These are phyloP conservation scores for Synanthedon andrenaeformis DNA, from an alignment of 2,888 invertebrate genomes.

Conservation along the genomic window DNA sequence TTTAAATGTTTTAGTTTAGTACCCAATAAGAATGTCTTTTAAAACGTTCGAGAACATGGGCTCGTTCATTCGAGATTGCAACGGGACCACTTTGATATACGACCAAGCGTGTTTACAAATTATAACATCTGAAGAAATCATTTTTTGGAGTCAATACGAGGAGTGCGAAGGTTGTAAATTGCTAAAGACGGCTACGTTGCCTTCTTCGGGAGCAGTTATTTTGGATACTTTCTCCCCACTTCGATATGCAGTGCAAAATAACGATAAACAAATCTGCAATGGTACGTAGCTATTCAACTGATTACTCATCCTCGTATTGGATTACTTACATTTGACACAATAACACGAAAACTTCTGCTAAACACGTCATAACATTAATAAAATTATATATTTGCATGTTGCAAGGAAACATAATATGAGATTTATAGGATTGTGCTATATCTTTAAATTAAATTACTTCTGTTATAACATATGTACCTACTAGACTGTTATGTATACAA, in stretches of 20 bases:
- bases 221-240: conserved; percentile 45
- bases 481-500: no score
- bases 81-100: conserved; percentile 32
- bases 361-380: no score
- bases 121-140: conserved; percentile 29
- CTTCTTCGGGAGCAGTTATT: conserved; percentile 24
- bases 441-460: no score
- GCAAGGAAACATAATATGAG: no score
- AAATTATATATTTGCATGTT: no score
- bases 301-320: conserved; percentile 1
- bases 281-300: conserved; percentile 23
- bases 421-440: no score
- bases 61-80: conserved; percentile 41
- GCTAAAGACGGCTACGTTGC: conserved; percentile 24
- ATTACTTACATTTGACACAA: neutral
- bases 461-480: no score
- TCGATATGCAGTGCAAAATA: conserved; percentile 33
- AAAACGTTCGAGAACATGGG: conserved; percentile 54
- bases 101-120: conserved; percentile 63
- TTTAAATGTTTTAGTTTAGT: no score
- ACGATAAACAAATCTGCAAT: conserved; percentile 40
- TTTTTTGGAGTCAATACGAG: conserved; percentile 54
- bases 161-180: conserved; percentile 55
- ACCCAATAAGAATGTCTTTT: conserved; percentile 30
- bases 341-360: no score